Conservation (phyloP, 2,888 invertebrate genomes). For the Operophtera brumata region DNA sequence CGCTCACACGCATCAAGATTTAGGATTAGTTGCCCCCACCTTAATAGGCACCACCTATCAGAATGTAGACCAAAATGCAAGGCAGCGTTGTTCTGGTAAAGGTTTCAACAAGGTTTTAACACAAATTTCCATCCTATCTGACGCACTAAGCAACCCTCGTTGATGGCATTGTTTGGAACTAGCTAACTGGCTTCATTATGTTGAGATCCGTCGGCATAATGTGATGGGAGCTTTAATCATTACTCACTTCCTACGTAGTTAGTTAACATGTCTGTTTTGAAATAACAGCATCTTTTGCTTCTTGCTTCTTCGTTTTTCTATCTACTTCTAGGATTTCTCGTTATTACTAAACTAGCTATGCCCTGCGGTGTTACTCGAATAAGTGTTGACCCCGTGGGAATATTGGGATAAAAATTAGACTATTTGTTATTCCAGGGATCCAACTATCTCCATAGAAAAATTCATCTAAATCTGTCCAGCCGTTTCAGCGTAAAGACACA, state of each 20-base stretch:
- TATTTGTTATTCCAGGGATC: too few relatives aligned
- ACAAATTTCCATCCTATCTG: conserved; percentile 3
- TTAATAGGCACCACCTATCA: background rate
- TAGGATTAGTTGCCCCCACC: too few relatives aligned
- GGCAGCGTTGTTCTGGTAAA: too few relatives aligned
- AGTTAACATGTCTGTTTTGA: background rate
- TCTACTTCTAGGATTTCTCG: background rate
- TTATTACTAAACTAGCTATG: too few relatives aligned
- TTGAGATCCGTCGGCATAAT: conserved; percentile 9
- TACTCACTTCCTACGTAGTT: conserved; percentile 7
- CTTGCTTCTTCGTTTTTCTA: background rate
- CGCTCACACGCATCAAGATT: too few relatives aligned
- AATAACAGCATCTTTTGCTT: background rate
- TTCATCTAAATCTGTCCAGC: too few relatives aligned
- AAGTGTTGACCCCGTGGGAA: too few relatives aligned
- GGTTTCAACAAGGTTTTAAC: background rate
- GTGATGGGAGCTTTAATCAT: conserved; percentile 6
- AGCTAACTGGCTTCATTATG: conserved; percentile 18
- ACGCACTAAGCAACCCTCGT: conserved; percentile 7
- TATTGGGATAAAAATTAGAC: too few relatives aligned
- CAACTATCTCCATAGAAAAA: too few relatives aligned
- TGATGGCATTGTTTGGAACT: conserved; percentile 18
- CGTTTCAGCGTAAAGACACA: too few relatives aligned
- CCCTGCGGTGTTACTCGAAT: too few relatives aligned
- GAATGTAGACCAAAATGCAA: too few relatives aligned